phyloP scores from a whole-genome alignment of 2,888 invertebrate genomes.

The Aporophyla nigra region DNA sequence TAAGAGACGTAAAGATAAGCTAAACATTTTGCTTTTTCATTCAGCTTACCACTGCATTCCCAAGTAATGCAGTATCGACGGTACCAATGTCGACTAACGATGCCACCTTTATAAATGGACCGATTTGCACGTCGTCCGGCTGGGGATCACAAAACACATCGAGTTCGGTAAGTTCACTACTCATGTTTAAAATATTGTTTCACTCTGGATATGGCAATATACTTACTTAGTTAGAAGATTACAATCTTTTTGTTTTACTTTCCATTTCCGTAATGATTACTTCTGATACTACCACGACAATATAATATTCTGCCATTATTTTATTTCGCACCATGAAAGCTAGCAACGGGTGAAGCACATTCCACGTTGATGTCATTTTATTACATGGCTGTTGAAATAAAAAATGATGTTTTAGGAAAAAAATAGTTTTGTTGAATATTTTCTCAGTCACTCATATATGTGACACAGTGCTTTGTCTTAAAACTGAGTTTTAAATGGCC shows the following conservation, averaged over 20 bases:
- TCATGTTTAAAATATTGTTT: no score
- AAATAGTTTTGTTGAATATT: no score
- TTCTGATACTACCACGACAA: not conserved
- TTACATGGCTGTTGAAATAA: no score
- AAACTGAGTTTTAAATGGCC: no score
- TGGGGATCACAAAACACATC: slow-evolving; percentile 30
- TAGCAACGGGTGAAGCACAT: not conserved
- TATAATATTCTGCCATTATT: not conserved
- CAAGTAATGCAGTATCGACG: slow-evolving; percentile 4
- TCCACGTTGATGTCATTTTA: no score
- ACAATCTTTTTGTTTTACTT: not conserved
- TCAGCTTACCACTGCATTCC: slow-evolving; percentile 12
- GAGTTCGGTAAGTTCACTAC: slow-evolving; percentile 22
- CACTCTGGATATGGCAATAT: no score
- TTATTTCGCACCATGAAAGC: not conserved
- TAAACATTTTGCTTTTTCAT: slow-evolving; percentile 14
- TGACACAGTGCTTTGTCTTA: no score
- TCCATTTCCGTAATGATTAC: not conserved
- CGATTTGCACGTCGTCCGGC: slow-evolving; percentile 11
- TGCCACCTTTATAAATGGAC: no score
- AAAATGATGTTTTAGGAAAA: no score
- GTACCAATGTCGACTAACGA: not conserved
- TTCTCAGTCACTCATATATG: no score
- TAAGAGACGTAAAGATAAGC: no score
- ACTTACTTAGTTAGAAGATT: no score